Evolutionary conservation across 1,140 invertebrate species (phyloP).

Genomic region (Probaryconus sp.): DNA sequence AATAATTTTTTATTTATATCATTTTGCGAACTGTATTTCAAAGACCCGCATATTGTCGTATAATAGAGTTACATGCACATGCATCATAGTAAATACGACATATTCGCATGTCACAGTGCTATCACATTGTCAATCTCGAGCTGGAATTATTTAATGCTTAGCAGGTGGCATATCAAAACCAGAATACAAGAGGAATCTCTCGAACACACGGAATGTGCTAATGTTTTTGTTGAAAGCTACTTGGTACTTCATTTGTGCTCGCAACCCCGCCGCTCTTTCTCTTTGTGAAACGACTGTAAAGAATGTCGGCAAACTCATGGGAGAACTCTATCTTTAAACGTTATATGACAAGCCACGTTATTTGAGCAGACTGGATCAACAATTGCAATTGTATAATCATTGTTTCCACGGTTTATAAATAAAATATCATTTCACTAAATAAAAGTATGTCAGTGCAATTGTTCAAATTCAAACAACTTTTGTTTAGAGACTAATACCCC

Average conservation of each 20-base stretch:
- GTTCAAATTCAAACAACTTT: no score
- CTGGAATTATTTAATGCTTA: conserved; percentile 55
- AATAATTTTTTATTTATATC: conserved; percentile 9
- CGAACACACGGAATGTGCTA: conserved; percentile 46
- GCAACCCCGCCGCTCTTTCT: conserved; percentile 43
- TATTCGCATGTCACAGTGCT: conserved; percentile 35
- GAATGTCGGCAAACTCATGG: conserved; percentile 46
- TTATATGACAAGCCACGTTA: conserved; percentile 47
- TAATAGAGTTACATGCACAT: conserved; percentile 32
- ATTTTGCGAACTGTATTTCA: conserved; percentile 26
- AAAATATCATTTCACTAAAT: conserved; percentile 15
- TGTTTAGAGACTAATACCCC: no score
- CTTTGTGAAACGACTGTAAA: conserved; percentile 55
- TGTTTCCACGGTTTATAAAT: conserved; percentile 26
- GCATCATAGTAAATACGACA: conserved; percentile 39
- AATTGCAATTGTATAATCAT: conserved; percentile 43
- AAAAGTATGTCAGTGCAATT: no score
- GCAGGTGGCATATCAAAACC: conserved; percentile 30
- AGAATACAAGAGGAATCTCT: conserved; percentile 36
- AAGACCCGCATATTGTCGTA: conserved; percentile 27
- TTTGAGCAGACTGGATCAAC: conserved; percentile 44
- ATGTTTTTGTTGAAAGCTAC: conserved; percentile 54
- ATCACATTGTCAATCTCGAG: conserved; percentile 48
- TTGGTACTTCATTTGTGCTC: conserved; percentile 54
- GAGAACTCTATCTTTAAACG: conserved; percentile 46